These are phyloP conservation scores for Hyles lineata DNA, from an alignment of 2,888 invertebrate species.

Conservation along the genomic window DNA sequence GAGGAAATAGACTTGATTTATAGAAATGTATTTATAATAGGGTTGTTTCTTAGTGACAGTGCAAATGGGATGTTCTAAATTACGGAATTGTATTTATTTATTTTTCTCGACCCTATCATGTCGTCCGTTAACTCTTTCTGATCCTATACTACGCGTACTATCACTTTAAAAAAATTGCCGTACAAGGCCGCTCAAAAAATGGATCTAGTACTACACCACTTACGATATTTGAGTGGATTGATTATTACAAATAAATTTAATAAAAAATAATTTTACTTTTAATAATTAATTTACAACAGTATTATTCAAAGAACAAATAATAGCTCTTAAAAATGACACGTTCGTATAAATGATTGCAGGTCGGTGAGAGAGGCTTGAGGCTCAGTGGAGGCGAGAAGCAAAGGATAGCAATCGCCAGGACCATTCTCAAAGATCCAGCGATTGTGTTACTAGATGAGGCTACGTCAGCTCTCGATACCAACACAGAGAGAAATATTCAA, in stretches of 20 bases:
- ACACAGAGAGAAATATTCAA: conserved; percentile 96
- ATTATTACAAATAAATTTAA: no score
- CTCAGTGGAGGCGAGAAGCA: conserved; percentile 99
- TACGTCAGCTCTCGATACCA: conserved; percentile 97
- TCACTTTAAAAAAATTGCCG: no score
- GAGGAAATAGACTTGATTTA: conserved; percentile 28
- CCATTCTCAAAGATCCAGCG: conserved; percentile 95
- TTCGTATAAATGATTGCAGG: conserved; percentile 70
- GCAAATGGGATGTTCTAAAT: neutral
- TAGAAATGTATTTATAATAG: neutral
- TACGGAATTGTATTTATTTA: neutral
- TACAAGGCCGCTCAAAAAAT: no score
- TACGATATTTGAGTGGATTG: no score
- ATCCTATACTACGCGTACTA: no score
- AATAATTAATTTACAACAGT: no score
- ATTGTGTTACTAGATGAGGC: conserved; percentile 98
- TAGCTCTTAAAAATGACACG: neutral
- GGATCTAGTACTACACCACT: no score
- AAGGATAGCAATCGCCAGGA: conserved; percentile 97
- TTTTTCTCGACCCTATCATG: no score
- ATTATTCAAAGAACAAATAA: no score
- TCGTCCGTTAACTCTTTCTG: no score
- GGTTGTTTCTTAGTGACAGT: no score
- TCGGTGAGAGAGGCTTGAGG: conserved; percentile 97
- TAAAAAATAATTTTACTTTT: no score